Evolutionary conservation across 2,888 invertebrate species (phyloP).

Genomic region (Sialis lutaria): DNA sequence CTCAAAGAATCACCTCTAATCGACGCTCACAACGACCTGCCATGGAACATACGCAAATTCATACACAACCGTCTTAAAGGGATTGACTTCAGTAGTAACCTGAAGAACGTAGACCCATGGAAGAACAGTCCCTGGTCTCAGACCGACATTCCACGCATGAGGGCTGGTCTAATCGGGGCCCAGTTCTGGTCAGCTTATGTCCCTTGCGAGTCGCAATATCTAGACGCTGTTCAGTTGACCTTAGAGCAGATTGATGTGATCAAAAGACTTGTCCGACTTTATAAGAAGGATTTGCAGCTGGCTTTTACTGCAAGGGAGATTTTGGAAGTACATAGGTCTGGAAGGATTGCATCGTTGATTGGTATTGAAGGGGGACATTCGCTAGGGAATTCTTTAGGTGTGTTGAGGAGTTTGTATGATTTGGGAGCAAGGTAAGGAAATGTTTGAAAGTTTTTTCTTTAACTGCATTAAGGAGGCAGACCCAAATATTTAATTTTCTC

Average conservation of each 20-base stretch:
- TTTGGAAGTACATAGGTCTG: slow-evolving; percentile 51
- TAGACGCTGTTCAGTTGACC: slow-evolving; percentile 70
- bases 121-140: slow-evolving; percentile 78
- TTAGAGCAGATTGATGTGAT: slow-evolving; percentile 78
- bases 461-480: too few species aligned
- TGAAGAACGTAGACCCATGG: slow-evolving; percentile 62
- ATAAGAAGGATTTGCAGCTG: slow-evolving; percentile 52
- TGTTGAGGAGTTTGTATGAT: slow-evolving; percentile 74
- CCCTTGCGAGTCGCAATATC: slow-evolving; percentile 66
- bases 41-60: slow-evolving; percentile 80
- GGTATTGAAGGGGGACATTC: slow-evolving; percentile 89
- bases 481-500: too few species aligned
- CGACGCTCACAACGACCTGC: slow-evolving; percentile 74
- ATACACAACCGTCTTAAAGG: slow-evolving; percentile 61
- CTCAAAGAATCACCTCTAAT: slow-evolving; percentile 51
- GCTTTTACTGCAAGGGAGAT: slow-evolving; percentile 55
- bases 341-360: slow-evolving; percentile 73
- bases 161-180: slow-evolving; percentile 71
- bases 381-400: slow-evolving; percentile 75
- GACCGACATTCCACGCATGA: slow-evolving; percentile 75
- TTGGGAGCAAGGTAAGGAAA: slow-evolving; percentile 47
- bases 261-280: slow-evolving; percentile 51
- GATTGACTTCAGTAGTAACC: slow-evolving; percentile 45
- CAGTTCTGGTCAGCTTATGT: slow-evolving; percentile 86
- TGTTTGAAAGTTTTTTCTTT: too few species aligned